Evolutionary conservation across 35 echinoderm and acorn worm genomes (phyloP).

Genomic region (Anneissia japonica): DNA sequence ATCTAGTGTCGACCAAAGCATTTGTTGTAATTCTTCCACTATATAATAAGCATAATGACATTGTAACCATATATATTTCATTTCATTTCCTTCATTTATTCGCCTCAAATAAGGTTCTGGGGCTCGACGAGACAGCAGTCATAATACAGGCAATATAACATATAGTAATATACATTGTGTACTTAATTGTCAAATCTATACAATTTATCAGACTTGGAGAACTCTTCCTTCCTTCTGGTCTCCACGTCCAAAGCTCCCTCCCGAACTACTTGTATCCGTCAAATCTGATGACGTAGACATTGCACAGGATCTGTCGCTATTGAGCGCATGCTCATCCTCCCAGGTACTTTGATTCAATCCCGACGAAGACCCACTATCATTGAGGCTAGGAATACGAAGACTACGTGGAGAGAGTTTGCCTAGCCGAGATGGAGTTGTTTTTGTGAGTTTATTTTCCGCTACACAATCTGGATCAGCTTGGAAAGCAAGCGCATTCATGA

Average conservation of each 20-base stretch:
- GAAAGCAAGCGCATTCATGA: constrained; percentile 91
- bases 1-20: too few relatives aligned
- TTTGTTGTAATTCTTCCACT: too few relatives aligned
- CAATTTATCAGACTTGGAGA: not conserved
- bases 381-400: not conserved
- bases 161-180: too few relatives aligned
- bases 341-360: not conserved
- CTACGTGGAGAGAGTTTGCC: not conserved
- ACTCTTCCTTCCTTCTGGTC: constrained; percentile 40
- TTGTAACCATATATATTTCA: too few relatives aligned
- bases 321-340: not conserved
- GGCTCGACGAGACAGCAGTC: too few relatives aligned
- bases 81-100: too few relatives aligned
- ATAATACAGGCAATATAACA: too few relatives aligned
- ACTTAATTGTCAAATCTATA: too few relatives aligned
- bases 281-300: constrained; percentile 84
- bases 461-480: constrained; percentile 89
- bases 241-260: constrained; percentile 69
- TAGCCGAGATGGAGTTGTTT: constrained; percentile 10
- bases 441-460: constrained; percentile 50
- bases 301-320: constrained; percentile 50
- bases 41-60: too few relatives aligned
- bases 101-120: too few relatives aligned
- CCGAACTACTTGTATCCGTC: constrained; percentile 77
- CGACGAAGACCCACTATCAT: not conserved